Percentiles rank a stretch among this genome's conserved stretches.
Evolutionary conservation across 2,888 invertebrate genomes (phyloP).

Genomic region (Chymomyza fuscimana): DNA sequence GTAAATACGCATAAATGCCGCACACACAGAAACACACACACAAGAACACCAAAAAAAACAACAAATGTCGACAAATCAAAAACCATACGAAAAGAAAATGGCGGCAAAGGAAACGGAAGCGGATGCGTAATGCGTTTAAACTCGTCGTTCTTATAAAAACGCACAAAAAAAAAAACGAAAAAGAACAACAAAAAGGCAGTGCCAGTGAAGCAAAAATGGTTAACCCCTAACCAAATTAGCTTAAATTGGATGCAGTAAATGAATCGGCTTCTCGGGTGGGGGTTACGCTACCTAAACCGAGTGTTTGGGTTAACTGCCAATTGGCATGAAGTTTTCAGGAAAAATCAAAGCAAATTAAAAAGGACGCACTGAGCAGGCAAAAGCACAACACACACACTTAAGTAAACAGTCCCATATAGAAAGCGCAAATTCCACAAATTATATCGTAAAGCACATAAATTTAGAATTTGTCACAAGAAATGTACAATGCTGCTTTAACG

Average conservation of each 20-base stretch:
- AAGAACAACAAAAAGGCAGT: not conserved
- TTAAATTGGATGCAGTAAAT: constrained; percentile 8
- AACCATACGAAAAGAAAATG: constrained; percentile 37
- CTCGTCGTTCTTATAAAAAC: constrained; percentile 27
- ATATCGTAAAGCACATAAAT: constrained; percentile 61
- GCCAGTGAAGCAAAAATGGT: constrained; percentile 8
- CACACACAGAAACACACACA: constrained; percentile 10
- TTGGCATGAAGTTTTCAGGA: constrained; percentile 43
- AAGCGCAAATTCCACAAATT: constrained; percentile 49
- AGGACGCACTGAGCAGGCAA: constrained; percentile 30
- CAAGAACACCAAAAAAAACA: constrained; percentile 10
- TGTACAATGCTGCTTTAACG: constrained; percentile 55
- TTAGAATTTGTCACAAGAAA: constrained; percentile 57
- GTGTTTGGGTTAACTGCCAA: constrained; percentile 37
- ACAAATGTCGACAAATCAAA: constrained; percentile 31
- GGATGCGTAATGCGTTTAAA: constrained; percentile 62
- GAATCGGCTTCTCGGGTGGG: not conserved
- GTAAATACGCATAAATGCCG: constrained; percentile 14
- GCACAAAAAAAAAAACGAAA: constrained; percentile 1
- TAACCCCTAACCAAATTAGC: constrained; percentile 49
- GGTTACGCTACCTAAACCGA: not conserved
- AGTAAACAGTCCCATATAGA: constrained; percentile 8
- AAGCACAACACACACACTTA: constrained; percentile 27
- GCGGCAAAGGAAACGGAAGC: constrained; percentile 53
- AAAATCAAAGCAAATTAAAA: constrained; percentile 44